Base-by-base conservation (phyloP, 2,888 invertebrate species). In the Diarsia dahlii region DNA sequence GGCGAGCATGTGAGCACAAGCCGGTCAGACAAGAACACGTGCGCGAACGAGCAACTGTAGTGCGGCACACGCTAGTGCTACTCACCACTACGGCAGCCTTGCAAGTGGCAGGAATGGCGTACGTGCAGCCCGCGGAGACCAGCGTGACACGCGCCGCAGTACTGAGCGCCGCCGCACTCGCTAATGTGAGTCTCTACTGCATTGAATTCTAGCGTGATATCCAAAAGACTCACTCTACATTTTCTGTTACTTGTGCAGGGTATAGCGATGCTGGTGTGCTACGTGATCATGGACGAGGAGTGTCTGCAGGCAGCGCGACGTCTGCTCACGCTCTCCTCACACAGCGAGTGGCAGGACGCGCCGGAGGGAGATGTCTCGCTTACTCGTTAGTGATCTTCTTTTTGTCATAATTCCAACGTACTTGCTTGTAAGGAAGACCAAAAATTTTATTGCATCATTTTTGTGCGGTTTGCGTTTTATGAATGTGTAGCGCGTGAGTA, bases 221-320 rank as follows among this genome's bases (percentile, higher is more conserved):
- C 8, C 9, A 58, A 20, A 58, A 6, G 0, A 39, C 15, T 45
- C 2, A 0, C 0, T 3, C 2, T 54, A 45, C 13, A n/a, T 12
- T 0, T 48, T 12, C 2, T 3, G 1, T 8, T 62, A 18, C 6
- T 67, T 56, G 18, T 74, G 0, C 93, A 97, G 97, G 97, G 97
- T 34, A 86, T 97, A 62, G 95, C 97, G 8, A 97, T 97, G 91
- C 89, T 97, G 77, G 92, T 97, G 23, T 97, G 97, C 90, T 97
- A 97, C 92, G 96, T 97, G 71, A 89, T 97, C 39, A 96, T 97
- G 73, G 97, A 97, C 82, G 97, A 97, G 88, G 97, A 92, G 92
- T 95, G 97, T 81, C 90, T 96, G 62, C 95, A 94, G 23, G 95
- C 96, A 87, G 94, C 92, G 84, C 87, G 94, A 2, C 89, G 93